A percentile compares a stretch with the other conserved stretches of the same genome.
These are phyloP conservation scores for Bolinopsis microptera DNA, from an alignment of 37 sponge, comb jelly and placozoan species.

Conservation along the genomic window DNA sequence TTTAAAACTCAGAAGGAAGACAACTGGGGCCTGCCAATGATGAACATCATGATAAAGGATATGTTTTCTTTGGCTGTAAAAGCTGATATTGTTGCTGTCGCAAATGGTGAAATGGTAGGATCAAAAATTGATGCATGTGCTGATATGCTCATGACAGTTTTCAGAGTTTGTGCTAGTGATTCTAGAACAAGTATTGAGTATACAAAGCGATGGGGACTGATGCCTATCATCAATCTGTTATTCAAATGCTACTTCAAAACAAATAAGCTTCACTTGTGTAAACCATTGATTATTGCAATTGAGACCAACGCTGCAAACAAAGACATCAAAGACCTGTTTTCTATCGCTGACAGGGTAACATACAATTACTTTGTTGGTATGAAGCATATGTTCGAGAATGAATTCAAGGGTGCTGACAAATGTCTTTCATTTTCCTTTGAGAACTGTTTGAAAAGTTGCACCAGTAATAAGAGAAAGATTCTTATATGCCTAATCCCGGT, in stretches of 20 bases:
- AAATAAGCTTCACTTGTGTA: slow-evolving; percentile 67
- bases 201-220: slow-evolving; percentile 73
- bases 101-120: slow-evolving; percentile 40
- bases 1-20: slow-evolving; percentile 64
- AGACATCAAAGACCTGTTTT: slow-evolving; percentile 78
- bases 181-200: slow-evolving; percentile 54
- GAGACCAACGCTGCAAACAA: slow-evolving; percentile 71
- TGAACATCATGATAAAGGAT: slow-evolving; percentile 54
- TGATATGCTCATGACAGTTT: slow-evolving; percentile 86
- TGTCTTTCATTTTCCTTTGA: slow-evolving; percentile 83
- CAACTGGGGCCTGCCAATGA: slow-evolving; percentile 61
- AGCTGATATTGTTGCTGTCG: slow-evolving; percentile 51
- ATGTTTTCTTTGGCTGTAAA: slow-evolving; percentile 6
- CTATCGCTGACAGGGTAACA: slow-evolving; percentile 79
- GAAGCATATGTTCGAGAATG: slow-evolving; percentile 94
- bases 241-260: slow-evolving; percentile 97
- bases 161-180: slow-evolving; percentile 90
- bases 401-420: slow-evolving; percentile 85
- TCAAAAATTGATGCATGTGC: slow-evolving; percentile 69
- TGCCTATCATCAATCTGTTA: slow-evolving; percentile 85
- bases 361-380: slow-evolving; percentile 91
- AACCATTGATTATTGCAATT: slow-evolving; percentile 93
- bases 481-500: slow-evolving; percentile 89
- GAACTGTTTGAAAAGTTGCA: slow-evolving; percentile 69
- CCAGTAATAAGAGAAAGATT: slow-evolving; percentile 76